Conservation (phyloP, 2,888 invertebrate species). For the Leptarthrus brevirostris region DNA sequence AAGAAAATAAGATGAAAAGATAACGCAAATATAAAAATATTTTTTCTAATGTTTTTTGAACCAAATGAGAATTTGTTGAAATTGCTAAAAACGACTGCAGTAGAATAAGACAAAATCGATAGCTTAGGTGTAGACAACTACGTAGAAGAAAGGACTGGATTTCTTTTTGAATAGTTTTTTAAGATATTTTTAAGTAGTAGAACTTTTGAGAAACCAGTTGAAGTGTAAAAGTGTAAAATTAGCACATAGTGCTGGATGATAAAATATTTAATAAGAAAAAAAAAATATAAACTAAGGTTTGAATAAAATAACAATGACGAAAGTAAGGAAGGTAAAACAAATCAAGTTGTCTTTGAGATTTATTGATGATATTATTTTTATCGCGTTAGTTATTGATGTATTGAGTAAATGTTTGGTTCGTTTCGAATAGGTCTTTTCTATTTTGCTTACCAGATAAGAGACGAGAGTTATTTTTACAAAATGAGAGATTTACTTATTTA, state of each 20-base stretch:
- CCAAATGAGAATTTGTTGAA: conserved; percentile 42
- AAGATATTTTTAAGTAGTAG: conserved; percentile 44
- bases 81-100: conserved; percentile 29
- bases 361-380: conserved; percentile 27
- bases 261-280: background rate
- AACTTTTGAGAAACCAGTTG: conserved; percentile 21
- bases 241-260: conserved; percentile 36
- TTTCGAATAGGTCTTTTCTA: conserved; percentile 30
- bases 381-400: conserved; percentile 40
- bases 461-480: conserved; percentile 48
- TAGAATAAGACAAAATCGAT: conserved; percentile 27
- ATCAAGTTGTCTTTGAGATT: conserved; percentile 23
- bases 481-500: conserved; percentile 49
- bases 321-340: background rate
- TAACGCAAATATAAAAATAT: conserved; percentile 30
- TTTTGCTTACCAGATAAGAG: conserved; percentile 46
- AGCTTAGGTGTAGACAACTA: conserved; percentile 29
- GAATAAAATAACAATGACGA: too few species aligned
- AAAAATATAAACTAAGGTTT: background rate
- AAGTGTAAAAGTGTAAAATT: conserved; percentile 36
- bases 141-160: conserved; percentile 26
- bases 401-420: conserved; percentile 23
- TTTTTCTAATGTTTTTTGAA: conserved; percentile 44
- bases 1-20: conserved; percentile 9
- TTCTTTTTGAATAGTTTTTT: conserved; percentile 48